Evolutionary conservation across 2,888 invertebrate species (phyloP), one percentile per base, ranked within the genome.

Genomic region (Eristalis tenax): DNA sequence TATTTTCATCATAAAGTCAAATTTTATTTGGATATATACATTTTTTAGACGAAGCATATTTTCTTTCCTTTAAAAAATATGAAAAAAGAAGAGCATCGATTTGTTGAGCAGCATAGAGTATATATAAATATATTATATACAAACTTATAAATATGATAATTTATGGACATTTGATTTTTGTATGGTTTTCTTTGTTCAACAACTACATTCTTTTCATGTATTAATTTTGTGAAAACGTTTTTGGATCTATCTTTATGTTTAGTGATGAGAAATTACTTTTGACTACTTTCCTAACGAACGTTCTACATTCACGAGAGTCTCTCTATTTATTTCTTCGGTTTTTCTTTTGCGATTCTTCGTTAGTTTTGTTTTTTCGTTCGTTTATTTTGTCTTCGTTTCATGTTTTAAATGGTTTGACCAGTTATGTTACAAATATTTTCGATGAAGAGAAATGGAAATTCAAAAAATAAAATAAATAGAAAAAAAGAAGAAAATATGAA

Each of bases 51-150:
- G 78, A 70, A 83, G 78, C 74, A 75, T 83, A 64, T 35, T 75
- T 69, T 66, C 59, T 75, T 85, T 76, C 50, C 40, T 76, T 59
- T 32, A 4, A 65, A 74, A 75, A 70, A 73, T 90, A 91, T 59
- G 10, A 50, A 13, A 50, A 28, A 66, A 28, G 32, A 23, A 74
- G 66, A 77, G 88, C 80, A 81, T 84, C 56, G 76, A 75, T 83
- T 88, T 87, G 76, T 76, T 87, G 74, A 87, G 77, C 81, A 85
- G 85, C 85, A 86, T 86, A 85, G 71, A 69, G 68, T 57, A 81
- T 78, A 50, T 18, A 50, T 38, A 38, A 57, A 81, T 68, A 75
- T 38, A 75, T 43, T 35, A 73, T 79, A 77, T 32, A 56, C 71
- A 74, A 50, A 74, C 50, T 83, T 73, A 82, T 73, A 70, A 63